Evolutionary conservation across 2,888 invertebrate genomes (phyloP), one percentile per base, ranked within the genome.

Genomic region (Erpobdella octoculata): DNA sequence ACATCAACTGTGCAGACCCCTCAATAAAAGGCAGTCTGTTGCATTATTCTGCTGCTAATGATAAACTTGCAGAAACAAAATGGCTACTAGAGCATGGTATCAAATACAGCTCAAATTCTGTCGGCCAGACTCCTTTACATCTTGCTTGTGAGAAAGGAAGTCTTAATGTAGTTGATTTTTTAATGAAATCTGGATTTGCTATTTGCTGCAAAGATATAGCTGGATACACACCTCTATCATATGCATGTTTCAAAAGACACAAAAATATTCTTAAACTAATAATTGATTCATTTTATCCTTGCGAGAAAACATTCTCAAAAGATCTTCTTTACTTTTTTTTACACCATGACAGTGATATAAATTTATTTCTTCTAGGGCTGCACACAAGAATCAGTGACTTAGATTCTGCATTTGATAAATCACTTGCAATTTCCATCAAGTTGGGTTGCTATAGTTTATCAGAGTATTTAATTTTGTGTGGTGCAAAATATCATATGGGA

Each of bases 71-170:
- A 53, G 53, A 53, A 53, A 53, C 6, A 4, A 53, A 53, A 28
- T 53, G 53, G 53, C 28, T 53, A 8, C 28, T 53, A 12, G 53
- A 53, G 21, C 53, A 53, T 53, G 53, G 53, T 6, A 53, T 53
- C 21, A 53, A 1, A 8, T 53, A 53, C 28, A 28, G 12, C 28
- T 28, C 53, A 25, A 53, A 53, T 53, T 53, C 53, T 1, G 12
- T 53, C 1, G 53, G 53, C 28, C 53, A 53, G n/a, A 53, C 53
- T 53, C 53, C 53, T 53, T 28, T 53, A 25, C 53, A 53, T 53
- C 53, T 53, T 21, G 53, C 53, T 53, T 53, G 53, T 53, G n/a
- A 28, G 5, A 53, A n/a, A 6, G 53, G 53, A 2, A 53, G 53
- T 12, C 21, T 28, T 53, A 28, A 53, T 6, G 53, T 53, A 28